A percentile compares a stretch with the other conserved stretches of the same genome.
These are phyloP conservation scores for Anticlea derivata DNA, from an alignment of 2,888 invertebrate genomes.

Conservation along the genomic window DNA sequence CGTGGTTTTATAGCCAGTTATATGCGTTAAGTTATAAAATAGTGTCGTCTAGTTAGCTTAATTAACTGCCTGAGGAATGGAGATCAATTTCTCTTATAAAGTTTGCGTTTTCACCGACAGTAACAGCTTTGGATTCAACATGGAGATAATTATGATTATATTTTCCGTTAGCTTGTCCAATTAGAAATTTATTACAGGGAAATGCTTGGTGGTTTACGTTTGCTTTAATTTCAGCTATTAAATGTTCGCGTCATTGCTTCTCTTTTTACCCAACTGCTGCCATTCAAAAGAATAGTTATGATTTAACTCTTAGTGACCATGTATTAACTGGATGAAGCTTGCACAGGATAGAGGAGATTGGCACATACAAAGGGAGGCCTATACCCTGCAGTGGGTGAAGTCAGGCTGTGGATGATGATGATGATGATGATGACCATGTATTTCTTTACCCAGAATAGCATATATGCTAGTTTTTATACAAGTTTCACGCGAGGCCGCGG, in stretches of 20 bases:
- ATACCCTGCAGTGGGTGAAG: too few species aligned
- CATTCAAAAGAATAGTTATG: too few species aligned
- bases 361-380: too few species aligned
- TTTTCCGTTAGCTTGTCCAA: slow-evolving; percentile 18
- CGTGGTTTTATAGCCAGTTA: slow-evolving; percentile 22
- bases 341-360: too few species aligned
- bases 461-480: too few species aligned
- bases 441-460: too few species aligned
- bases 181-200: slow-evolving; percentile 22
- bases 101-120: slow-evolving; percentile 28
- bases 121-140: slow-evolving; percentile 25
- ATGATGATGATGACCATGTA: too few species aligned
- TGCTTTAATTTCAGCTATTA: neutral
- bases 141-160: slow-evolving; percentile 24
- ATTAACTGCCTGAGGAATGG: slow-evolving; percentile 28
- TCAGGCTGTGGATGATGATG: too few species aligned
- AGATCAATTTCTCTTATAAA: slow-evolving; percentile 37
- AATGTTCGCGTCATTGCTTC: too few species aligned
- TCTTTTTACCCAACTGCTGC: too few species aligned
- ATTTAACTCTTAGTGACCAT: neutral
- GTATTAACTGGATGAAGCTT: neutral
- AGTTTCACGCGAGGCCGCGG: too few species aligned
- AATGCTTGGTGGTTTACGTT: slow-evolving; percentile 3
- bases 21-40: slow-evolving; percentile 30
- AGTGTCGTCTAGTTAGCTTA: slow-evolving; percentile 35